Percentiles rank a stretch among this genome's conserved stretches.
Evolutionary conservation across 2,888 invertebrate genomes (phyloP).

Genomic region (Patella pellucida): DNA sequence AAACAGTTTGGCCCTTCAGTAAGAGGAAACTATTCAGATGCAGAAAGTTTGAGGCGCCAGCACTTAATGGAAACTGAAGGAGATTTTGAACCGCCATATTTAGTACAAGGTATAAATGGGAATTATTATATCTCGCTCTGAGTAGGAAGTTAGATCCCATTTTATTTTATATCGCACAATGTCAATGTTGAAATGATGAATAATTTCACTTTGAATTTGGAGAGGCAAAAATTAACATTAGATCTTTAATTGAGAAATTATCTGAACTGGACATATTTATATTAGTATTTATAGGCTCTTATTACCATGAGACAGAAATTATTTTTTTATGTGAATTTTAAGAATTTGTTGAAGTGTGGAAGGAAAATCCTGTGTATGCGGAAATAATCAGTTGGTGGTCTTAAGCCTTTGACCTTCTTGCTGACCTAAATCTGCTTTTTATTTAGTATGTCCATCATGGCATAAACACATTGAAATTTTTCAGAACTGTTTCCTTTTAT

Average conservation of each 20-base stretch:
- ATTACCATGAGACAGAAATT: too few relatives aligned
- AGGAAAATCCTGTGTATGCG: too few relatives aligned
- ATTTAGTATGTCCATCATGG: neutral
- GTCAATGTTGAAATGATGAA: too few relatives aligned
- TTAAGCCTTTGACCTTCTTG: neutral
- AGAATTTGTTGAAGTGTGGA: too few relatives aligned
- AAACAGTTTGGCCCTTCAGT: slow-evolving; percentile 59
- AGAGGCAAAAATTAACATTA: too few relatives aligned
- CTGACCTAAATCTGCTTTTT: neutral
- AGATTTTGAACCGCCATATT: slow-evolving; percentile 59
- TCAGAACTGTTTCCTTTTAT: neutral
- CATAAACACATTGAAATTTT: neutral
- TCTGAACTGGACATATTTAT: too few relatives aligned
- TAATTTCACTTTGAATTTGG: too few relatives aligned
- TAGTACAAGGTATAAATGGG: slow-evolving; percentile 62
- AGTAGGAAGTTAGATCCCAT: too few relatives aligned
- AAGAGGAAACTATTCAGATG: slow-evolving; percentile 61
- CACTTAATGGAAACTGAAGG: slow-evolving; percentile 59
- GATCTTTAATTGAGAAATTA: too few relatives aligned
- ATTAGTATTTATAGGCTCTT: too few relatives aligned
- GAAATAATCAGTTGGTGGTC: slow-evolving; percentile 4
- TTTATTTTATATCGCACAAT: too few relatives aligned
- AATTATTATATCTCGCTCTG: slow-evolving; percentile 54
- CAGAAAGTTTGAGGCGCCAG: slow-evolving; percentile 45
- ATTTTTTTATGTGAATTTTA: too few relatives aligned